phyloP scores from a whole-genome alignment of 2,797 vertebrate species.

The Cossypha dichroa region DNA sequence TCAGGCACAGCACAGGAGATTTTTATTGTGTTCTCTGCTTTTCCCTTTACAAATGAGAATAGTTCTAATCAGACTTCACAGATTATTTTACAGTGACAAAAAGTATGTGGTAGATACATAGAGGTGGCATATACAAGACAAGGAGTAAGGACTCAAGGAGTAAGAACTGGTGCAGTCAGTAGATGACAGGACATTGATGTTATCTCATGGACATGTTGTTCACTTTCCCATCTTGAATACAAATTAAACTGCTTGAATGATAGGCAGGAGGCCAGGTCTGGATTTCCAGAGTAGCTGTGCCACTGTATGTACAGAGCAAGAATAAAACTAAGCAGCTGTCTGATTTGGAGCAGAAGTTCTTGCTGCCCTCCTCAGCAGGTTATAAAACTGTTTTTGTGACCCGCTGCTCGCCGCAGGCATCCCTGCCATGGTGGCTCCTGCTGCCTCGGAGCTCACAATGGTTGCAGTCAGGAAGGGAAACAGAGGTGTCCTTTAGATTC shows the following conservation, averaged over 20 bases:
- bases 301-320: not conserved
- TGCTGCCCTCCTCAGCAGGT: not conserved
- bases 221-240: not conserved
- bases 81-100: not conserved
- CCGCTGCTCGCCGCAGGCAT: accelerated
- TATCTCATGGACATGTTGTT: not conserved
- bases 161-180: not conserved
- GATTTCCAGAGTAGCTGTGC: not conserved
- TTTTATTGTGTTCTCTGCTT: not conserved
- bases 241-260: not conserved
- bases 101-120: not conserved
- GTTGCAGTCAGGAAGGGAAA: not conserved
- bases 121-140: not conserved
- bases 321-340: not conserved
- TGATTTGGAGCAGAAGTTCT: accelerated
- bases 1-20: not conserved
- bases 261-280: not conserved
- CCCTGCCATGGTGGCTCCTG: accelerated
- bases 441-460: not conserved
- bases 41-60: not conserved
- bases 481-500: not conserved
- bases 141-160: not conserved
- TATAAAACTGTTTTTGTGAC: not conserved
- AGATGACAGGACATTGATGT: not conserved
- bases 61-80: not conserved